Percentiles rank a stretch among this genome's conserved stretches.
Conservation (phyloP, 2,113 vertebrate species). For the Cynopterus brachyotis region DNA sequence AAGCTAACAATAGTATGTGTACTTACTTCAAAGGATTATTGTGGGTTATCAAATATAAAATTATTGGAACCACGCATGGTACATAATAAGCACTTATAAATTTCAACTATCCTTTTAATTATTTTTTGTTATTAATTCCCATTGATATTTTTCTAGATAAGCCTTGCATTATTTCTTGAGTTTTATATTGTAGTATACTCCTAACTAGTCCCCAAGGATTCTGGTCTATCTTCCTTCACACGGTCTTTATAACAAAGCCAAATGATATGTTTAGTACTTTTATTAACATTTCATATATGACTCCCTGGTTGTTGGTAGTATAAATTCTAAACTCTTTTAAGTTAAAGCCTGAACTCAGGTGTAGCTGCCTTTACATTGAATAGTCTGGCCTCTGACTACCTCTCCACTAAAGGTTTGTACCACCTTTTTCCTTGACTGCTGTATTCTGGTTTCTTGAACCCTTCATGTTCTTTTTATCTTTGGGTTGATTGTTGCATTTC, state of each 20-base stretch:
- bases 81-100: not conserved
- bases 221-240: not conserved
- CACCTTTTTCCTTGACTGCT: not conserved
- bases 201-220: not conserved
- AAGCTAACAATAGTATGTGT: not conserved
- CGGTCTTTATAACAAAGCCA: not conserved
- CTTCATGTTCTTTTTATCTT: not conserved
- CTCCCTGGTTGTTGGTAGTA: not conserved
- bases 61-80: not conserved
- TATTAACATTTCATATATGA: not conserved
- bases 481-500: not conserved
- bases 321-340: not conserved
- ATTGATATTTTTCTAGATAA: not conserved
- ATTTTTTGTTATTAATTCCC: not conserved
- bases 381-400: not conserved
- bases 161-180: not conserved
- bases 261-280: not conserved
- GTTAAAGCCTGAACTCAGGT: not conserved
- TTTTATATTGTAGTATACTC: not conserved
- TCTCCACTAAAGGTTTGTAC: not conserved
- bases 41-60: not conserved
- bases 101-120: not conserved
- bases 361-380: accelerated
- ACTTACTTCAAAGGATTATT: not conserved
- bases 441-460: not conserved